Evolutionary conservation across 2,888 invertebrate species (phyloP).

Genomic region (Ormyrus nitidulus): DNA sequence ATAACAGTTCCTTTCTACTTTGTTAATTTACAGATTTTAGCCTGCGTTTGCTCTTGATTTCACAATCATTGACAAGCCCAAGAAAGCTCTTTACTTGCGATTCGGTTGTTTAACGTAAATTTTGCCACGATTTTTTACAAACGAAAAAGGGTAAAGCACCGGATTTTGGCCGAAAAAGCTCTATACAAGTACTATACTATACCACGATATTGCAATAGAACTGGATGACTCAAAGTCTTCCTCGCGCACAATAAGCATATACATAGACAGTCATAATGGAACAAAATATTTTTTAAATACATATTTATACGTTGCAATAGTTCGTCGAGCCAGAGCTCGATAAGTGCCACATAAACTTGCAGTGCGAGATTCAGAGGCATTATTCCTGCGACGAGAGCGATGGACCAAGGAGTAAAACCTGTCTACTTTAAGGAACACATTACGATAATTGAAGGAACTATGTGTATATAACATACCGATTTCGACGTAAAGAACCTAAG

Average conservation of each 20-base stretch:
- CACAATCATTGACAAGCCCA: too few species aligned
- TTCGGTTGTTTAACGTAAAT: too few species aligned
- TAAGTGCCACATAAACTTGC: slow-evolving; percentile 52
- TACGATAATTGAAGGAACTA: slow-evolving; percentile 68
- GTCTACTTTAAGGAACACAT: slow-evolving; percentile 71
- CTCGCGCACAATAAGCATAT: slow-evolving; percentile 51
- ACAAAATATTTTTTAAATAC: slow-evolving; percentile 54
- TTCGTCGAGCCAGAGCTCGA: slow-evolving; percentile 50
- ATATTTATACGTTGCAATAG: slow-evolving; percentile 58
- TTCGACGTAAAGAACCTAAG: slow-evolving; percentile 64
- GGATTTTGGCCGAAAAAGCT: slow-evolving; percentile 42
- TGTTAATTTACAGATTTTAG: too few species aligned
- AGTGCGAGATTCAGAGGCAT: slow-evolving; percentile 56
- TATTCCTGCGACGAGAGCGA: slow-evolving; percentile 52
- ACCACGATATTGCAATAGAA: slow-evolving; percentile 52
- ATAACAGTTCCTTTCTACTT: too few species aligned
- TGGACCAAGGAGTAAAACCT: slow-evolving; percentile 62
- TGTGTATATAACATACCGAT: slow-evolving; percentile 63
- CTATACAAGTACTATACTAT: neutral
- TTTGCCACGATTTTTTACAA: too few species aligned
- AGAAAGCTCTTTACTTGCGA: too few species aligned
- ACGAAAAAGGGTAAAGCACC: neutral
- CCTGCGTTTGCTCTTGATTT: too few species aligned
- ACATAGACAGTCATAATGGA: slow-evolving; percentile 44
- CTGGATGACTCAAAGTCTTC: slow-evolving; percentile 52